A percentile compares a stretch with the other conserved stretches of the same genome.
These are phyloP conservation scores for Tachina lurida DNA, from an alignment of 2,888 invertebrate genomes.

Conservation along the genomic window DNA sequence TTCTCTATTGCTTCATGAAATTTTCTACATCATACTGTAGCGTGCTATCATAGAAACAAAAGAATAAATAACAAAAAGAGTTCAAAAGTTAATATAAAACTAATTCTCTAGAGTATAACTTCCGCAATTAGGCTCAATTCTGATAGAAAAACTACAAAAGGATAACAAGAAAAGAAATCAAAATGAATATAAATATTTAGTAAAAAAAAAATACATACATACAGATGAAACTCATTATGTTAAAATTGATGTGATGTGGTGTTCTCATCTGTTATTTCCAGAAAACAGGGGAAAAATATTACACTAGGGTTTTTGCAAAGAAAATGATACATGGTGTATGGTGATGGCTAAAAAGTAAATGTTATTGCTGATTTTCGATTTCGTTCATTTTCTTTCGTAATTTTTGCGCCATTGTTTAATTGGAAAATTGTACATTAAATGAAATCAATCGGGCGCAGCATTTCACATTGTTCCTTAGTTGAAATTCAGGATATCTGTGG, in stretches of 20 bases:
- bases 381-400: slow-evolving; percentile 56
- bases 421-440: slow-evolving; percentile 81
- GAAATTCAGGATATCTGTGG: neutral
- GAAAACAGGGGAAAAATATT: neutral
- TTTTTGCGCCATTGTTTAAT: slow-evolving; percentile 75
- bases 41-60: neutral
- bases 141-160: slow-evolving; percentile 63
- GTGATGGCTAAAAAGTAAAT: slow-evolving; percentile 44
- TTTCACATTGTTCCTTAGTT: slow-evolving; percentile 35
- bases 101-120: slow-evolving; percentile 79
- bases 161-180: slow-evolving; percentile 7
- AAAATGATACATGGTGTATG: neutral
- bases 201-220: neutral
- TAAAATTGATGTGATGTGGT: slow-evolving; percentile 63
- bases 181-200: slow-evolving; percentile 12
- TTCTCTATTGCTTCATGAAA: no score
- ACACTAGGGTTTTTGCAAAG: slow-evolving; percentile 10
- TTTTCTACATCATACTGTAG: neutral
- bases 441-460: slow-evolving; percentile 80
- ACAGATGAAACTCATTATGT: slow-evolving; percentile 66
- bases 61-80: slow-evolving; percentile 28
- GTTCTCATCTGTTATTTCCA: slow-evolving; percentile 39
- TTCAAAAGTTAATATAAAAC: slow-evolving; percentile 74
- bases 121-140: slow-evolving; percentile 80
- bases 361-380: slow-evolving; percentile 70